Evolutionary conservation across 64 coral and sea anemone species (phyloP).

Genomic region (Montipora foliosa): DNA sequence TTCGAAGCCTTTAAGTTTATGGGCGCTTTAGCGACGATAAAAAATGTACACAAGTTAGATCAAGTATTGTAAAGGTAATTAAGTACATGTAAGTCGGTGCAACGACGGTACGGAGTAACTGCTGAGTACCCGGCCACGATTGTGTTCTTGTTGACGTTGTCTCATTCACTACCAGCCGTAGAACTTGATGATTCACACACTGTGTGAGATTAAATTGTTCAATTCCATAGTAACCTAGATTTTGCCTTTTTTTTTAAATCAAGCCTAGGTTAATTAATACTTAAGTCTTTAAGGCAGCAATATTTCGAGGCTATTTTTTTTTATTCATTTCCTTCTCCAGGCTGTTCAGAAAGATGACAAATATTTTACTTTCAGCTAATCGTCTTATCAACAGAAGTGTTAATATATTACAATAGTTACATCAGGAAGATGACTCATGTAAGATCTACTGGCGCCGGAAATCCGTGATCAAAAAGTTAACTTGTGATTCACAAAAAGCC

Average conservation of each 20-base stretch:
- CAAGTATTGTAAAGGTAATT: too few relatives aligned
- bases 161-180: too few relatives aligned
- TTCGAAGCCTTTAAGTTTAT: too few relatives aligned
- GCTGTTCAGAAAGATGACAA: neutral
- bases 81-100: too few relatives aligned
- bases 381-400: neutral
- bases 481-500: neutral
- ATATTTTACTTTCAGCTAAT: neutral
- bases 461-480: conserved; percentile 18
- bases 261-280: neutral
- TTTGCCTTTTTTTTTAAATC: too few relatives aligned
- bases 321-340: neutral
- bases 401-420: neutral
- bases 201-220: neutral
- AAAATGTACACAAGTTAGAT: too few relatives aligned
- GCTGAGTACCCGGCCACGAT: too few relatives aligned
- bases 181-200: neutral
- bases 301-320: neutral
- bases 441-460: conserved; percentile 4
- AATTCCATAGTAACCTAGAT: neutral
- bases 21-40: too few relatives aligned
- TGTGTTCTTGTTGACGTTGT: too few relatives aligned
- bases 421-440: neutral
- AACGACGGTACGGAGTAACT: too few relatives aligned
- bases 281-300: neutral